Base-by-base conservation (phyloP, 92 coral and sea anemone species). In the Zoanthus solanderi region DNA sequence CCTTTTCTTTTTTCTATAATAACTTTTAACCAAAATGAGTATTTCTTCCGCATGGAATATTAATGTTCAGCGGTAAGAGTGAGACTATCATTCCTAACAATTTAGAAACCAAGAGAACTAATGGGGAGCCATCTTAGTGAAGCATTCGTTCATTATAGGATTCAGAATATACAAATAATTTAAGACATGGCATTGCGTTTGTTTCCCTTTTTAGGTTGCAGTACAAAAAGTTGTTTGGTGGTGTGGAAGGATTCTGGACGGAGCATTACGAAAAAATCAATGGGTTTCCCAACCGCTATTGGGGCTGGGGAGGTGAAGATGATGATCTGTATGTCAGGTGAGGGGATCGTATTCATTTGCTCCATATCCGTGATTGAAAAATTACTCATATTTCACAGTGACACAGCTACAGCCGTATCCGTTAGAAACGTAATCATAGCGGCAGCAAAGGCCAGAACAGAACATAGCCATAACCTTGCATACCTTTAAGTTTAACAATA, bases 301-400 rank as follows among this genome's bases (percentile, higher is more conserved):
- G 98, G 98, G 99, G 99, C 13, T 97, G 99, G 99, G 99, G 99
- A 29, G 99, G 94, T 2, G 99, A 97, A 78, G 99, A 97, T 65
- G 99, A 97, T 46, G 99, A 97, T 71, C 91, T 97, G 12, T 94
- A 93, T 61, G 61, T 73, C 57, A 85, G 92, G 94, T 92, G 29
- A 85, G 94, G 90, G 87, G 77, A 0, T 32, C 37, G 6, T n/a
- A 4, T 37, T 18, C 17, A 11, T 56, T 44, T 14, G 54, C 32
- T 75, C n/a, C 82, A 60, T 11, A 58, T 14, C 66, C 18, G 66
- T 58, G n/a, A 14, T 14, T 53, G 10, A 53, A 28, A 72, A 28
- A 34, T 73, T 79, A 42, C 53, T 17, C 58, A 53, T 53, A 7
- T 53, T 53, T 53, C 58, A 53, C 58, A 53, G 58, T 53, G 58